A percentile compares a stretch with the other conserved stretches of the same genome.
phyloP scores from a whole-genome alignment of 2,888 invertebrate species.

The Drosophila bunnanda region DNA sequence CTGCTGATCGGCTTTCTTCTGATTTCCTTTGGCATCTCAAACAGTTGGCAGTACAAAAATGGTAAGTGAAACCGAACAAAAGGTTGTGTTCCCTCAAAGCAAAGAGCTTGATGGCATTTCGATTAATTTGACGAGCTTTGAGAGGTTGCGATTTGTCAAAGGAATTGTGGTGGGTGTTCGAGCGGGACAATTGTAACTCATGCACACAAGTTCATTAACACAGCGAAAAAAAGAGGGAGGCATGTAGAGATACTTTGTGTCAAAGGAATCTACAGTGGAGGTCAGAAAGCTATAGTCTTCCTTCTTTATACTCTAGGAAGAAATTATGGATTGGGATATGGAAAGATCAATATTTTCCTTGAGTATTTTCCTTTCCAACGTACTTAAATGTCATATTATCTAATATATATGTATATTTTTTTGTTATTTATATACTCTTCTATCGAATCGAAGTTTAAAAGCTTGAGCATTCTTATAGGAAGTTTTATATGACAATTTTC shows the following conservation, averaged over 20 bases:
- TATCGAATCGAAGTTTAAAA: no score
- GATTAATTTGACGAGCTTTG: conserved; percentile 41
- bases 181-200: conserved; percentile 7
- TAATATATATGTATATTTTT: no score
- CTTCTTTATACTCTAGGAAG: not conserved
- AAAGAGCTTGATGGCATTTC: conserved; percentile 42
- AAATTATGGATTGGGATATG: not conserved
- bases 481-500: no score
- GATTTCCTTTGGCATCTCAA: conserved; percentile 57
- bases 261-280: not conserved
- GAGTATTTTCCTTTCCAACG: no score
- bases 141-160: conserved; percentile 9
- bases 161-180: conserved; percentile 10
- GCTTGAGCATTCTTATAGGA: no score
- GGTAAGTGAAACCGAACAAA: conserved; percentile 53
- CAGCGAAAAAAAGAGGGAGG: conserved; percentile 6
- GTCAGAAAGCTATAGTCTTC: not conserved
- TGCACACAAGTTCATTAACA: conserved; percentile 57
- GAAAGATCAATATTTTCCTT: accelerated
- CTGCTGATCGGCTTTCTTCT: conserved; percentile 57
- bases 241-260: not conserved
- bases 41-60: conserved; percentile 68
- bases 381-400: no score
- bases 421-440: no score
- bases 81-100: conserved; percentile 8